These are phyloP conservation scores for Acanthacorydalis orientalis DNA, from an alignment of 2,888 invertebrate genomes.

Conservation along the genomic window DNA sequence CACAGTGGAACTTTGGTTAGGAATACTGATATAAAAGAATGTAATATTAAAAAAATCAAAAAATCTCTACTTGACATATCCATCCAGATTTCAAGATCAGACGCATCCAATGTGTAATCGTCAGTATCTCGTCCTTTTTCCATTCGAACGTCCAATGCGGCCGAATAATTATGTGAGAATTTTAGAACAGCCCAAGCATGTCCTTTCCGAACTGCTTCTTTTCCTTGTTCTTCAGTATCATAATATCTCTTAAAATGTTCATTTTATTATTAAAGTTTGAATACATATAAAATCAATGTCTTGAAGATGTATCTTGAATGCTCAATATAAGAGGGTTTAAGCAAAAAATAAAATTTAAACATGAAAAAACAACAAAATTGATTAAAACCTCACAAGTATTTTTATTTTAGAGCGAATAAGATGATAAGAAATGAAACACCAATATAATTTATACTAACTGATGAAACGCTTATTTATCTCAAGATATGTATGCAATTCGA, in stretches of 20 bases:
- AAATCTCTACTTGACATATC: conserved; percentile 65
- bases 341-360: too few relatives aligned
- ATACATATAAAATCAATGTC: not conserved
- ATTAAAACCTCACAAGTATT: too few relatives aligned
- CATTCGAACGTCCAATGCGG: conserved; percentile 42
- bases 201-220: conserved; percentile 48
- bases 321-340: not conserved
- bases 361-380: too few relatives aligned
- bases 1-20: too few relatives aligned
- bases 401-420: too few relatives aligned
- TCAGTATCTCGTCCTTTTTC: conserved; percentile 39
- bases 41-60: too few relatives aligned
- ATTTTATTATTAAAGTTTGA: not conserved
- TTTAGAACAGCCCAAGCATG: conserved; percentile 60
- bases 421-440: too few relatives aligned
- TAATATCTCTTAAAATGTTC: conserved; percentile 17
- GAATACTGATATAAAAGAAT: too few relatives aligned
- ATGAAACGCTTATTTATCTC: too few relatives aligned
- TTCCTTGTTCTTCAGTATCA: conserved; percentile 40
- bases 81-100: conserved; percentile 54
- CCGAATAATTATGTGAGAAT: conserved; percentile 62
- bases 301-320: too few relatives aligned
- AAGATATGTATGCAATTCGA: too few relatives aligned
- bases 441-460: too few relatives aligned
- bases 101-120: conserved; percentile 37